A percentile compares a stretch with the other conserved stretches of the same genome.
Conservation (phyloP, 2,888 invertebrate species). For the Crossocerus cetratus region DNA sequence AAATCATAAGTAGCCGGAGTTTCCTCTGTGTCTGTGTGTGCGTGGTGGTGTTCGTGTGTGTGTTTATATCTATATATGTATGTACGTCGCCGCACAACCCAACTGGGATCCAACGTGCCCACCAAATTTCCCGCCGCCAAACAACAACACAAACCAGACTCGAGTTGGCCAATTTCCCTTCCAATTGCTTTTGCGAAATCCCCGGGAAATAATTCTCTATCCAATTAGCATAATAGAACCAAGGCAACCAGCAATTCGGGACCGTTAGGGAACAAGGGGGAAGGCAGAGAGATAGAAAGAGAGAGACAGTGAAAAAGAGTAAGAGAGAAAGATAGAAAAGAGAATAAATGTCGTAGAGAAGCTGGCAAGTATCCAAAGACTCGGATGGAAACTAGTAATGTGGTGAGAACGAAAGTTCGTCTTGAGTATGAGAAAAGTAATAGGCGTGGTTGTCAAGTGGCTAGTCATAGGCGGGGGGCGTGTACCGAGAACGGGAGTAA, state of each 20-base stretch:
- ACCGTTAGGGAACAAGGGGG: too few relatives aligned
- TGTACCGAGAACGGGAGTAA: conserved; percentile 40
- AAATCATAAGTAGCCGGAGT: conserved; percentile 3
- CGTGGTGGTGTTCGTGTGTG: not conserved
- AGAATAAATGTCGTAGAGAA: conserved; percentile 40
- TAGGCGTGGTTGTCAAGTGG: conserved; percentile 33
- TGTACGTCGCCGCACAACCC: not conserved
- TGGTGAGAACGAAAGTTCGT: conserved; percentile 56
- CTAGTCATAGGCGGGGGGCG: conserved; percentile 56
- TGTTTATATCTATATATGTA: not conserved
- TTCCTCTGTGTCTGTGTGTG: conserved; percentile 9
- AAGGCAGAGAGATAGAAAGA: too few relatives aligned
- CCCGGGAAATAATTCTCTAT: too few relatives aligned
- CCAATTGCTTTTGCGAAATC: too few relatives aligned
- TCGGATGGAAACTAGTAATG: conserved; percentile 7
- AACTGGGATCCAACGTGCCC: not conserved
- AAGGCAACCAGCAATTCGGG: too few relatives aligned
- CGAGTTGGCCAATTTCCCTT: too few relatives aligned
- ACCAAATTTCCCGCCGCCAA: not conserved
- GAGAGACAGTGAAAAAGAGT: too few relatives aligned
- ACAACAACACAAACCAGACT: too few relatives aligned
- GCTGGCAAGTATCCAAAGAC: conserved; percentile 31
- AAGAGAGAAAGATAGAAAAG: conserved; percentile 57
- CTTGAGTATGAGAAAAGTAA: conserved; percentile 58
- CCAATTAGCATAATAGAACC: too few relatives aligned